phyloP scores from a whole-genome alignment of 1,140 invertebrate genomes.

The Caenorhabditis latens region DNA sequence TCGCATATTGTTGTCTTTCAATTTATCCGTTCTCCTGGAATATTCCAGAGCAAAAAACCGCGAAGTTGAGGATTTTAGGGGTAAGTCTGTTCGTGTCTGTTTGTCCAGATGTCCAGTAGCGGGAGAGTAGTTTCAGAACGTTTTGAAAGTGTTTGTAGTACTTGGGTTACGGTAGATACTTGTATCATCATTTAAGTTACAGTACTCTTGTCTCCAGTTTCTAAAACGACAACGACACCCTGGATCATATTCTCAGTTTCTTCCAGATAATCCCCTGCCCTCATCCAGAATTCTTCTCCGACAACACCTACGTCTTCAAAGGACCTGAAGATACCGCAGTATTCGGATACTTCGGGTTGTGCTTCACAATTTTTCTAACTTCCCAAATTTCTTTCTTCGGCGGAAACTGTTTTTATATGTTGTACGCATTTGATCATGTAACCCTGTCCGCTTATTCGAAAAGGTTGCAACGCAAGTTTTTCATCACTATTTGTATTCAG shows the following conservation, averaged over 20 bases:
- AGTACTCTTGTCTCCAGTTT: no score
- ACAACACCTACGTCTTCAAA: neutral
- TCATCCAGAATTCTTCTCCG: neutral
- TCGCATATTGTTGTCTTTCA: neutral
- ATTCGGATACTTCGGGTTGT: neutral
- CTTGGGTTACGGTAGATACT: no score
- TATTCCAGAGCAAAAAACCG: neutral
- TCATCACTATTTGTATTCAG: conserved; percentile 24
- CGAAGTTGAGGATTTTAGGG: neutral
- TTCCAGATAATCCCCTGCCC: conserved; percentile 6
- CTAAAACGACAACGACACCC: no score
- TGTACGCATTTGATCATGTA: neutral
- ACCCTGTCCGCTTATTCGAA: neutral
- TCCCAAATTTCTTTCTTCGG: conserved; percentile 1
- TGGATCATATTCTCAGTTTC: neutral
- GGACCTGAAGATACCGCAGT: neutral
- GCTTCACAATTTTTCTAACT: conserved; percentile 1
- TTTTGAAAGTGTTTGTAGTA: no score
- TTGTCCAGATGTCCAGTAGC: no score
- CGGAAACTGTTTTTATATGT: conserved; percentile 7
- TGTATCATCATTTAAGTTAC: no score
- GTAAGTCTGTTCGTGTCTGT: neutral
- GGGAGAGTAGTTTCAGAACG: no score
- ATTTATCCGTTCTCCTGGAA: conserved; percentile 10
- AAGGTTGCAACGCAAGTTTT: neutral